Evolutionary conservation across 2,797 vertebrate genomes (phyloP).

Genomic region (Mycteria americana): DNA sequence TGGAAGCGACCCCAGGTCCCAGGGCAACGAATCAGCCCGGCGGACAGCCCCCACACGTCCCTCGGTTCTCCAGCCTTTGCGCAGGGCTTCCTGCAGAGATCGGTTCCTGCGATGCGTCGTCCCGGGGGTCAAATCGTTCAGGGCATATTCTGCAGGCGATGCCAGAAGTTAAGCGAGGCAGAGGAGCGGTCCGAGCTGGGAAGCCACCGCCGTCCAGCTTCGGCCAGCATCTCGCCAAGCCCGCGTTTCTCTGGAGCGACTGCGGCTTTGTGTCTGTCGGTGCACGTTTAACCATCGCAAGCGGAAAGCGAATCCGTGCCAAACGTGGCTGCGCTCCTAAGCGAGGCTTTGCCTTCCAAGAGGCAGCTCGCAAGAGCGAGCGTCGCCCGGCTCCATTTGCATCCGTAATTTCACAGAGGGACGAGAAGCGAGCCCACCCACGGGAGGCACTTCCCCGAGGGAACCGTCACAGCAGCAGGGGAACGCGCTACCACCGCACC

Average conservation of each 20-base stretch:
- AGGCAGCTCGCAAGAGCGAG: background rate
- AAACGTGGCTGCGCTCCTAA: accelerated
- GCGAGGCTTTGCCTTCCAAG: background rate
- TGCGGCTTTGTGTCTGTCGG: accelerated
- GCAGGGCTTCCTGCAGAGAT: accelerated
- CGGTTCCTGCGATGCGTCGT: accelerated
- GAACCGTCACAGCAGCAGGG: accelerated
- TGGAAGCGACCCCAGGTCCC: accelerated
- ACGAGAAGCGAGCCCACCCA: accelerated
- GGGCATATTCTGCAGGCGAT: accelerated
- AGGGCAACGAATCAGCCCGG: background rate
- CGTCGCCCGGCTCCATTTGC: accelerated
- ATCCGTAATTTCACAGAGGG: accelerated
- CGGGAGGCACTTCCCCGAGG: background rate
- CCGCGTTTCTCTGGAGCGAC: accelerated
- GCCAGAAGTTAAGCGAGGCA: background rate
- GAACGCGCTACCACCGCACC: accelerated
- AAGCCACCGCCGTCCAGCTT: accelerated
- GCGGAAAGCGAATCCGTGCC: accelerated
- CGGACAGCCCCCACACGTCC: accelerated
- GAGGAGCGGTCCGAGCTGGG: accelerated
- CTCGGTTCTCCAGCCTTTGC: accelerated
- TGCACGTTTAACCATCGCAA: accelerated
- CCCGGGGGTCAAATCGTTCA: accelerated
- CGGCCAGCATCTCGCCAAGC: background rate